Evolutionary conservation across 2,113 vertebrate genomes (phyloP), one percentile per base, ranked within the genome.

Genomic region (Pterocles orientalis): DNA sequence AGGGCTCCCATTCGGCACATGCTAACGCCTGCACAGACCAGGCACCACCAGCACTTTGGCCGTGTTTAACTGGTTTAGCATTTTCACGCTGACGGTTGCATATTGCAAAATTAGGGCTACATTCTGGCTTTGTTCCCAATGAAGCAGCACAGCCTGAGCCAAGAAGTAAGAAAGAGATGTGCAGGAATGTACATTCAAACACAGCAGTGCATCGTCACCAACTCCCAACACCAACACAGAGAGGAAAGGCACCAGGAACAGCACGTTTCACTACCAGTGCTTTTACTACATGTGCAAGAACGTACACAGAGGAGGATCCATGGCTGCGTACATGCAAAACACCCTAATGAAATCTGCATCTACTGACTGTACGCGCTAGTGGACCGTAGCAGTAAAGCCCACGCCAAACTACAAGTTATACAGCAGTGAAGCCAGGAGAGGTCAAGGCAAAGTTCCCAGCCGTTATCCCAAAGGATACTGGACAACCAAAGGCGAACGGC

Each of bases 201-300:
- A 70, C 25, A 21, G 83, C 62, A 72, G 21, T 14, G 25, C 82
- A n/a, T 47, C 53, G 33, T 56, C 56, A 15, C n/a, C 61, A 33
- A 28, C 13, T 9, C 21, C 31, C 0, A 0, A 3, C 2, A 77
- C 14, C 7, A 12, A 3, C 33, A 16, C 3, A 7, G 2, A 3
- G 14, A 76, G 61, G 41, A 71, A 45, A 33, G 45, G 61, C 26
- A 58, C 21, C 31, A 21, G 6, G 1, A 45, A 14, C n/a, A 25
- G 26, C 10, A 9, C 3, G 4, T 24, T 86, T 68, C 54, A 14
- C 43, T 8, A 54, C 8, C 24, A 19, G 68, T 24, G 21, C 17
- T 31, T 45, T 53, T 61, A 23, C 61, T 34, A 51, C 6, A 18
- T 15, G 28, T 9, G 18, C 19, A 69, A 66, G 53, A 75, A 78